Evolutionary conservation across 2,797 vertebrate species (phyloP).

Genomic region (Lerista edwardsae): DNA sequence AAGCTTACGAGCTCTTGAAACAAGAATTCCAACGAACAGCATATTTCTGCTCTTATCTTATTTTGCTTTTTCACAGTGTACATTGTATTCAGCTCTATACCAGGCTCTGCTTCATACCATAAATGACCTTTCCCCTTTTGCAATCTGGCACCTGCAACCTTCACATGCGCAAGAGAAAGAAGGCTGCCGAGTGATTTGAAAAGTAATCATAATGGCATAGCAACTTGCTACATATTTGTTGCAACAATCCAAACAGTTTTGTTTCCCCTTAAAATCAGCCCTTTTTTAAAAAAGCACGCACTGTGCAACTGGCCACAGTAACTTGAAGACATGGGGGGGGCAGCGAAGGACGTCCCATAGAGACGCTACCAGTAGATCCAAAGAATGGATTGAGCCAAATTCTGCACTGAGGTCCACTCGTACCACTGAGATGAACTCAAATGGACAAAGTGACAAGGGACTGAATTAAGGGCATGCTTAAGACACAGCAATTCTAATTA

Average conservation of each 20-base stretch:
- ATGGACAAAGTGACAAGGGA: background rate
- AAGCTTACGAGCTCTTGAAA: accelerated
- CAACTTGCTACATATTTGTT: background rate
- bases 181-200: background rate
- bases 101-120: constrained; percentile 45
- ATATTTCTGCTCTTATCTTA: constrained; percentile 26
- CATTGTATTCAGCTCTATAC: background rate
- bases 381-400: constrained; percentile 3
- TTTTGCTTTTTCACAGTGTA: background rate
- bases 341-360: constrained; percentile 18
- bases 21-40: background rate
- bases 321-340: background rate
- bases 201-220: background rate
- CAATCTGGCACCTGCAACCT: constrained; percentile 38
- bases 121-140: constrained; percentile 29
- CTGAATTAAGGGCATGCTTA: constrained; percentile 11
- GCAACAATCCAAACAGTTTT: background rate
- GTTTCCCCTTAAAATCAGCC: background rate
- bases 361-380: background rate
- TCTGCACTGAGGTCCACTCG: background rate
- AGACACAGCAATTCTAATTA: background rate
- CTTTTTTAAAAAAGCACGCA: background rate
- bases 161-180: background rate
- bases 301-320: constrained; percentile 27
- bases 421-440: constrained; percentile 10